These are phyloP conservation scores for Drosophila insularis DNA, from an alignment of 1,140 invertebrate genomes.

Conservation along the genomic window DNA sequence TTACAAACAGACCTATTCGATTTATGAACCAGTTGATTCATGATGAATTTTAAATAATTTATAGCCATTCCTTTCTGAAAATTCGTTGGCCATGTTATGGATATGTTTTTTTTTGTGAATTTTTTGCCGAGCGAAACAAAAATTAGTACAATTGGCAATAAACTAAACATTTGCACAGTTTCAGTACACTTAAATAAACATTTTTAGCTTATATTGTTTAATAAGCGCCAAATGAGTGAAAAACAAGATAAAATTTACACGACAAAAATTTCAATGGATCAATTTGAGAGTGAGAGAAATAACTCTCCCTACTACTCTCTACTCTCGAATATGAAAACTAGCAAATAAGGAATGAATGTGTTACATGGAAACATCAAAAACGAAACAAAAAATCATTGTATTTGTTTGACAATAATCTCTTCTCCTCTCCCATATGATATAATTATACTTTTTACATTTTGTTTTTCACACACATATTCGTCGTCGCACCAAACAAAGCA, in stretches of 20 bases:
- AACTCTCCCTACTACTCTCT: not conserved
- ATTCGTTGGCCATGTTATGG: not conserved
- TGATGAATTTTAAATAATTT: not conserved
- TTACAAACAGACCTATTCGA: constrained; percentile 19
- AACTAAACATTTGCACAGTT: constrained; percentile 11
- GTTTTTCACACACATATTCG: constrained; percentile 5
- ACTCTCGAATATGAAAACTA: no score
- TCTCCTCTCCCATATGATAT: not conserved
- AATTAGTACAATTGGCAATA: constrained; percentile 7
- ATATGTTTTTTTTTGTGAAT: no score
- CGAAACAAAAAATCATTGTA: no score
- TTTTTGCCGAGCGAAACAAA: not conserved
- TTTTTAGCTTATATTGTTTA: constrained; percentile 30
- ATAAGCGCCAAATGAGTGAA: not conserved
- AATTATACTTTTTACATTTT: not conserved
- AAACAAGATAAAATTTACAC: constrained; percentile 23
- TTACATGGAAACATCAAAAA: not conserved
- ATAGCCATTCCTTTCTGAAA: constrained; percentile 17
- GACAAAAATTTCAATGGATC: constrained; percentile 19
- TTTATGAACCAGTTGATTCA: not conserved
- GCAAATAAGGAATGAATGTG: not conserved
- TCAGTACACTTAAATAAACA: constrained; percentile 24
- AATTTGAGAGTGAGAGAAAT: constrained; percentile 20
- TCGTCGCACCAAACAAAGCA: not conserved
- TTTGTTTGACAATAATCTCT: not conserved